Conservation (phyloP, 2,113 vertebrate genomes). For the Phainopepla nitens region DNA sequence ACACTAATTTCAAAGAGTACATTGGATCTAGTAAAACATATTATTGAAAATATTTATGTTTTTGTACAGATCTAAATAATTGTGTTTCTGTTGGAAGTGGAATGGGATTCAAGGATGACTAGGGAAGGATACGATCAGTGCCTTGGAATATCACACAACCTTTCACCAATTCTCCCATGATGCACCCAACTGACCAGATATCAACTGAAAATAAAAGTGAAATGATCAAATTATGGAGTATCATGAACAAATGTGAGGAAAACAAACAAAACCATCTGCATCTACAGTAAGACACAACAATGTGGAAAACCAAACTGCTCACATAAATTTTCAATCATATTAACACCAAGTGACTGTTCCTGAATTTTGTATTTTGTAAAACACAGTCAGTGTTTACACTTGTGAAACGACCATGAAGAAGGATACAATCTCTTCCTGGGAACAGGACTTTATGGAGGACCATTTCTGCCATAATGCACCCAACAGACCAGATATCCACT, state of each 20-base stretch:
- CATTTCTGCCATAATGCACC: slow-evolving; percentile 90
- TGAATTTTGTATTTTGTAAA: background rate
- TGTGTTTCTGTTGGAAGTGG: slow-evolving; percentile 31
- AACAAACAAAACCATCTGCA: slow-evolving; percentile 57
- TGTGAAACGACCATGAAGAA: slow-evolving; percentile 56
- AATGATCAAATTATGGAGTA: slow-evolving; percentile 80
- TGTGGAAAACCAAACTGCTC: slow-evolving; percentile 60
- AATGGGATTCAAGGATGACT: slow-evolving; percentile 57
- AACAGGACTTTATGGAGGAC: slow-evolving; percentile 89
- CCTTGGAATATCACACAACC: slow-evolving; percentile 98
- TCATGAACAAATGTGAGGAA: slow-evolving; percentile 70
- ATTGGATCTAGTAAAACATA: slow-evolving; percentile 3
- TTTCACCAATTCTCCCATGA: slow-evolving; percentile 99
- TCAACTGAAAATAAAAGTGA: slow-evolving; percentile 93
- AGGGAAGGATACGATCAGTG: slow-evolving; percentile 97
- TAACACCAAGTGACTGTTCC: background rate
- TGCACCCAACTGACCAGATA: slow-evolving; percentile 99
- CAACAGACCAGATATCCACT: slow-evolving; percentile 91
- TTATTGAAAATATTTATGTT: background rate
- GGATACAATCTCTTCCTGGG: slow-evolving; percentile 89
- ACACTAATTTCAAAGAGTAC: slow-evolving; percentile 42
- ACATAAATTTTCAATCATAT: slow-evolving; percentile 30
- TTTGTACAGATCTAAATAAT: slow-evolving; percentile 1
- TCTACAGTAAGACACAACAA: slow-evolving; percentile 60
- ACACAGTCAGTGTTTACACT: background rate